These are phyloP conservation scores for Rutilus rutilus DNA, from an alignment of 2,113 vertebrate species.

Conservation along the genomic window DNA sequence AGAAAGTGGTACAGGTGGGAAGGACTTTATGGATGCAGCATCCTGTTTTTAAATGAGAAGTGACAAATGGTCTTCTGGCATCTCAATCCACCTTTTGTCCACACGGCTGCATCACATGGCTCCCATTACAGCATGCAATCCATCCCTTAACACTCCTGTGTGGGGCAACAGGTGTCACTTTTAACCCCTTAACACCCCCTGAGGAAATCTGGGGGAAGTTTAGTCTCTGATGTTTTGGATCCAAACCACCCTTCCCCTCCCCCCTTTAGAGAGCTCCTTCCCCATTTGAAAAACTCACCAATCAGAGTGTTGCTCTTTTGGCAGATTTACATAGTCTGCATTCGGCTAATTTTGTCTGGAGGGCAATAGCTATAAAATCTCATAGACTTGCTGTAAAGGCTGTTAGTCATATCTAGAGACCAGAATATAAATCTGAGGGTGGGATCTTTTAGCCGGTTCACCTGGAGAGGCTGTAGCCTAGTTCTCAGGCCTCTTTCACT, in stretches of 20 bases:
- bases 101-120: slow-evolving; percentile 49
- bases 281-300: background rate
- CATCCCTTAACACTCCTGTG: slow-evolving; percentile 45
- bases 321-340: too few species aligned
- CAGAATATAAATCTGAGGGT: background rate
- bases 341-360: background rate
- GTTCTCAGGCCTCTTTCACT: slow-evolving; percentile 29
- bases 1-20: slow-evolving; percentile 41
- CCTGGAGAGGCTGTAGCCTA: background rate
- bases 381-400: background rate
- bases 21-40: slow-evolving; percentile 29
- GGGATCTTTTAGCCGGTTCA: background rate
- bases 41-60: slow-evolving; percentile 39
- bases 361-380: background rate
- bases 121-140: slow-evolving; percentile 57
- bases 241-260: background rate
- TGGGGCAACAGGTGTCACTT: slow-evolving; percentile 55
- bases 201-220: slow-evolving; percentile 37
- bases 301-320: too few species aligned
- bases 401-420: background rate
- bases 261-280: background rate
- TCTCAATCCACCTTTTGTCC: slow-evolving; percentile 61
- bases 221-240: slow-evolving; percentile 18
- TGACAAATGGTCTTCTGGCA: slow-evolving; percentile 52
- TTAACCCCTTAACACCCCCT: slow-evolving; percentile 48